Percentiles rank a stretch among this genome's conserved stretches.
phyloP scores from a whole-genome alignment of 2,113 vertebrate species.

The Neolamprologus devosi region DNA sequence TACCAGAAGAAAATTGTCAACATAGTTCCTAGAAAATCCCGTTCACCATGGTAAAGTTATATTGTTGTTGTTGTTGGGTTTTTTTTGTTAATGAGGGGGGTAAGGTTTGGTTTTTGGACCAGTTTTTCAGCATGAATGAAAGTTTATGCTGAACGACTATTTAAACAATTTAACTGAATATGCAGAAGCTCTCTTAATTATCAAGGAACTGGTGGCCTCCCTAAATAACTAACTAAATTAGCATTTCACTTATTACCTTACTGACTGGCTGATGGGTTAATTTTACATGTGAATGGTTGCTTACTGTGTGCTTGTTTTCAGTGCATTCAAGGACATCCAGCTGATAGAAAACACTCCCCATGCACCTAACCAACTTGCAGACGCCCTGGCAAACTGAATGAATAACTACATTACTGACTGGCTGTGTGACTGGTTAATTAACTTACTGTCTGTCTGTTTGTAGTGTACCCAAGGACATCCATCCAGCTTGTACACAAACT shows the following conservation, averaged over 20 bases:
- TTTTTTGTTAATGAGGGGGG: background rate
- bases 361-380: slow-evolving; percentile 19
- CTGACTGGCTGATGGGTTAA: background rate
- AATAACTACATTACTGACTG: slow-evolving; percentile 36
- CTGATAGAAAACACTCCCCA: background rate
- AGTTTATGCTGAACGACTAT: background rate
- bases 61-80: background rate
- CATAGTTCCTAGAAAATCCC: background rate
- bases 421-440: slow-evolving; percentile 42
- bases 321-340: slow-evolving; percentile 23
- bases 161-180: background rate
- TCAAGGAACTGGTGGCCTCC: background rate
- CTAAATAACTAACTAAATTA: background rate
- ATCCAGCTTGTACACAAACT: slow-evolving; percentile 22
- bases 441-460: slow-evolving; percentile 47
- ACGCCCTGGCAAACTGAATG: background rate
- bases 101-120: background rate
- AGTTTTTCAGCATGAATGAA: background rate
- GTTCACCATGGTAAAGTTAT: background rate
- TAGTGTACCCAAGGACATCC: slow-evolving; percentile 45
- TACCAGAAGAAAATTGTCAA: background rate
- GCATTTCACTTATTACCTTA: background rate
- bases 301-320: background rate
- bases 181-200: background rate
- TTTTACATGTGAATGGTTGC: background rate